Evolutionary conservation across 1,140 invertebrate genomes (phyloP), one percentile per base, ranked within the genome.

Genomic region (Semibalanus balanoides): DNA sequence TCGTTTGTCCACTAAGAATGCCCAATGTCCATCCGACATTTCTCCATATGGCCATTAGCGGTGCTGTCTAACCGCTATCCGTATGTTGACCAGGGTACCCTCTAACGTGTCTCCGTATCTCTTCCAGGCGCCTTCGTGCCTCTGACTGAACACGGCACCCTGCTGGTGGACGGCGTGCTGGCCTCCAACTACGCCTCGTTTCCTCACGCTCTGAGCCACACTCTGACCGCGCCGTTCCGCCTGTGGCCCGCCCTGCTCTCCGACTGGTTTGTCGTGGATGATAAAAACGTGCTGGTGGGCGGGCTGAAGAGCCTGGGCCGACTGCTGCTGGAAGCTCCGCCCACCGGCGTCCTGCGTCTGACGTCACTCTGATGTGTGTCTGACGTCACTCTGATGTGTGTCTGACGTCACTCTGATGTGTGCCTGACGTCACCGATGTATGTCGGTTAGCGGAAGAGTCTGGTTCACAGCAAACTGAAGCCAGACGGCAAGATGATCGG

Each of bases 151-250:
- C 75, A 80, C 25, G 84, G 84, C 1, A 84, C 81, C 35, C 81
- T 85, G 28, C 80, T 85, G 40, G 83, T 85, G 64, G 81, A 84
- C 76, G 82, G 81, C 25, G 78, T 81, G 31, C 74, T 81, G 22
- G 80, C 82, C 1, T 85, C 84, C 27, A 85, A 84, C 79, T 85
- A 85, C 78, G 84, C 83, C 69, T 79, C 82, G 30, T 78, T 84
- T 40, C 80, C 79, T 74, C 82, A 82, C 76, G 31, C 71, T 70
- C 76, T 84, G 69, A 83, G 83, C 43, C 84, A 85, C 78, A 74
- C 75, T 27, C 81, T 80, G 29, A 80, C 84, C 64, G 79, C 82
- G 14, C 83, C 83, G 30, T 76, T 83, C 35, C 77, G 84, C 76
- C 78, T 75, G 35, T 78, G 80, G 72, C 80, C 79, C 0, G 28